These are phyloP conservation scores for Amphipoea oculea DNA, from an alignment of 2,888 invertebrate genomes.

Conservation along the genomic window DNA sequence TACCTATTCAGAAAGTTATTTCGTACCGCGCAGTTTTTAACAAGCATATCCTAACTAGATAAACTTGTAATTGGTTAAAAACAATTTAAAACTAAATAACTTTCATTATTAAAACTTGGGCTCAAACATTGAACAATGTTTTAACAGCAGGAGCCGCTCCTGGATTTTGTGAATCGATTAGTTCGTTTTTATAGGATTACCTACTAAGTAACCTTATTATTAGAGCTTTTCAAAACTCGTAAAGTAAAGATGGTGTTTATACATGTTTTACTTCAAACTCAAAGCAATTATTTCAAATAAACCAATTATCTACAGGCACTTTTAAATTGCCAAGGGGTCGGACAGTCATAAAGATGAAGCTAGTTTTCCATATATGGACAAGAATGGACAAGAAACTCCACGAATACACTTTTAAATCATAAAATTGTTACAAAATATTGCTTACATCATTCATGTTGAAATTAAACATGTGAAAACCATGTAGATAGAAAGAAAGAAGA, in stretches of 20 bases:
- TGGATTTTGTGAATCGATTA: neutral
- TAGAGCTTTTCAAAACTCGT: neutral
- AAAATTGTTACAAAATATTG: too few relatives aligned
- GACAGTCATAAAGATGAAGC: too few relatives aligned
- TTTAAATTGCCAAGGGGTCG: too few relatives aligned
- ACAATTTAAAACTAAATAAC: conserved; percentile 10
- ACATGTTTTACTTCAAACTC: too few relatives aligned
- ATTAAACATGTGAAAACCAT: too few relatives aligned
- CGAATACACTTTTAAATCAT: too few relatives aligned
- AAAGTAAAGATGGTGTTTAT: neutral
- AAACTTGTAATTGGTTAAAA: conserved; percentile 42
- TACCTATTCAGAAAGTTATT: conserved; percentile 20
- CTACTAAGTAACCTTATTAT: neutral
- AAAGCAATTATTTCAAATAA: too few relatives aligned
- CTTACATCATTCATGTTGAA: too few relatives aligned
- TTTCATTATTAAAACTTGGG: neutral
- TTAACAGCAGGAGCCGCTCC: neutral
- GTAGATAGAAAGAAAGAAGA: too few relatives aligned
- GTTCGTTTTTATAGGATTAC: neutral
- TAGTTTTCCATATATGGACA: too few relatives aligned
- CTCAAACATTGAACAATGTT: neutral
- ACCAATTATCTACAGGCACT: too few relatives aligned
- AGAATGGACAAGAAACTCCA: too few relatives aligned
- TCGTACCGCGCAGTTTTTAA: conserved; percentile 28
- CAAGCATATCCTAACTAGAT: conserved; percentile 6